A percentile compares a stretch with the other conserved stretches of the same genome.
Evolutionary conservation across 2,888 invertebrate genomes (phyloP).

Genomic region (Apocheima hispidaria): DNA sequence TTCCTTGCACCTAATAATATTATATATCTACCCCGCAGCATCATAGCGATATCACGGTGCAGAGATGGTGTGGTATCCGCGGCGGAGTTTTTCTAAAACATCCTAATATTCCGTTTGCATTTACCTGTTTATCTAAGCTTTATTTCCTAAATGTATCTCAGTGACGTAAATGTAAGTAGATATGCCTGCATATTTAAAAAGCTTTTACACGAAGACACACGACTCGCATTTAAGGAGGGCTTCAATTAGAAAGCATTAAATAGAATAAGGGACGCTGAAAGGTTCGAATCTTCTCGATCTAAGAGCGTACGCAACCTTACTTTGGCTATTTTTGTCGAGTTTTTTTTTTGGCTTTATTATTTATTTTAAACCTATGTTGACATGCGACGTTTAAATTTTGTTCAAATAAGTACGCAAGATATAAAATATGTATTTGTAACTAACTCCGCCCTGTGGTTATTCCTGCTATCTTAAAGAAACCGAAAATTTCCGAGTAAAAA

Average conservation of each 20-base stretch:
- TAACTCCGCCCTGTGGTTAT: too few relatives aligned
- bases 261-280: constrained; percentile 35
- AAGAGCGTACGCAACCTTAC: neutral
- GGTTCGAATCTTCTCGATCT: constrained; percentile 18
- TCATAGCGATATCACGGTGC: too few relatives aligned
- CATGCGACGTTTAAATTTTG: neutral
- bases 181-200: constrained; percentile 11
- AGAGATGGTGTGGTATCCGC: too few relatives aligned
- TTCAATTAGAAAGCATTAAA: constrained; percentile 42
- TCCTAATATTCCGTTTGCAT: neutral
- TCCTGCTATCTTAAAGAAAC: too few relatives aligned
- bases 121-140: neutral
- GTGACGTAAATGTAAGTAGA: neutral
- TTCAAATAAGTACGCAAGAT: too few relatives aligned
- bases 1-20: too few relatives aligned
- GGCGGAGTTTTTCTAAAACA: too few relatives aligned
- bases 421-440: too few relatives aligned
- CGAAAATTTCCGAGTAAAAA: too few relatives aligned
- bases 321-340: constrained; percentile 12
- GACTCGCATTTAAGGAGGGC: constrained; percentile 18
- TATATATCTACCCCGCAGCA: too few relatives aligned
- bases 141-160: neutral
- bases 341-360: constrained; percentile 6
- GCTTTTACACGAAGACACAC: constrained; percentile 27
- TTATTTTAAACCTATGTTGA: constrained; percentile 2